Base-by-base conservation (phyloP, 2,888 invertebrate species). In the Hydrotaea cyrtoneurina region DNA sequence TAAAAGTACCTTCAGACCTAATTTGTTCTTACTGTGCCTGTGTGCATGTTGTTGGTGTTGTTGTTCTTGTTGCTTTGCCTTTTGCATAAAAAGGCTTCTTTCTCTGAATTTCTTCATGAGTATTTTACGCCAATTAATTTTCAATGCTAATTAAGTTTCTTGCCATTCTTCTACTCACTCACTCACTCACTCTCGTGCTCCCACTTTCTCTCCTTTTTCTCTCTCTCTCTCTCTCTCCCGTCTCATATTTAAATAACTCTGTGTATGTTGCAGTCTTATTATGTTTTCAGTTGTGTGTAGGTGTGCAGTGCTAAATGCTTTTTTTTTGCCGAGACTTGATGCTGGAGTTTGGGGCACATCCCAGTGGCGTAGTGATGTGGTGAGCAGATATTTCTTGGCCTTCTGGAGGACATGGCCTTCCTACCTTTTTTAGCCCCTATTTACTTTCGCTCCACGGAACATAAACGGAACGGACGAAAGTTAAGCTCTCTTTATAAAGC, bases 91-190 rank as follows among this genome's bases (percentile, higher is more conserved):
- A 59, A 59, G 59, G 59, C 59, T 59, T 62, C n/a, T 78, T 59
- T 62, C n/a, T 78, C 13, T 36, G 10, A 62, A 66, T 43, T 77
- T 43, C 53, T 21, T 62, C 69, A 66, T 73, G 43, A 74, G 53
- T 21, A 77, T 83, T 83, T 83, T 83, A 86, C 83, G 85, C 85
- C 85, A 86, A 86, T 86, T 86, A 86, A 85, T 80, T 86, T 80
- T 86, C 85, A 86, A 86, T 86, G 86, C 86, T 85, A 80, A 85
- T 85, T 86, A 85, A 82, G 75, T 83, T 86, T 78, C 76, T 83
- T 80, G 59, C 26, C 59, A 59, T 59, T 59, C 21, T 55, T 26
- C n/a, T n/a, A n/a, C n/a, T n/a, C n/a, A n/a, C n/a, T n/a, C 59
- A 23, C 26, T 59, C 59, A 26, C 59, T 55, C 55, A 10, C 26